Percentiles rank a stretch among this genome's conserved stretches.
phyloP scores from a whole-genome alignment of 2,888 invertebrate genomes.

The Ametastegia equiseti region DNA sequence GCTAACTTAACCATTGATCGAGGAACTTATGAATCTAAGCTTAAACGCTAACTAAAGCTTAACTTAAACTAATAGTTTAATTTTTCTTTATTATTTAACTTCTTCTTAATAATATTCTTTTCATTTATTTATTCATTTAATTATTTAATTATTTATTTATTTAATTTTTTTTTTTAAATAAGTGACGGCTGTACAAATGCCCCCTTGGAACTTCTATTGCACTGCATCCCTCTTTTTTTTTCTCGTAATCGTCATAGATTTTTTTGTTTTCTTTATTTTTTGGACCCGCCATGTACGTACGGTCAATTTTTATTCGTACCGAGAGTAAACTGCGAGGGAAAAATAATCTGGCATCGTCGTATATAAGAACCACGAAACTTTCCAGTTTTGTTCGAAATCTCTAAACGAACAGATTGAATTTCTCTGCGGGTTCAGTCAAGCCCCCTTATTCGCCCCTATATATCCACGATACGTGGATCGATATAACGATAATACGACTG shows the following conservation, averaged over 20 bases:
- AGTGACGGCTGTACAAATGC: constrained; percentile 68
- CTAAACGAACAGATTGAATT: constrained; percentile 37
- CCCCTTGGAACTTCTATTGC: constrained; percentile 49
- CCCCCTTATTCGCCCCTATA: neutral
- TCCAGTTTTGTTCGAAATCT: constrained; percentile 17
- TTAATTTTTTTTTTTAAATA: constrained; percentile 45
- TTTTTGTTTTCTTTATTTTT: neutral
- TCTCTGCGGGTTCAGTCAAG: constrained; percentile 38
- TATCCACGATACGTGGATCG: constrained; percentile 16
- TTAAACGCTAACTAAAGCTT: constrained; percentile 66
- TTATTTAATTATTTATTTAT: neutral
- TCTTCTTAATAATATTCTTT: neutral
- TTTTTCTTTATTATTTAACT: neutral
- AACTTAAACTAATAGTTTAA: constrained; percentile 64
- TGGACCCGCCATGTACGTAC: too few relatives aligned
- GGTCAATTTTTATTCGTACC: constrained; percentile 11
- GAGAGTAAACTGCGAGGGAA: constrained; percentile 27
- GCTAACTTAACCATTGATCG: constrained; percentile 58
- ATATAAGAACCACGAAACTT: neutral
- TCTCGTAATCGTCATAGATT: neutral
- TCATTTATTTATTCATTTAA: neutral
- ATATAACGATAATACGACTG: constrained; percentile 33
- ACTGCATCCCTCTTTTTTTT: constrained; percentile 35
- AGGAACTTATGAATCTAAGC: constrained; percentile 61
- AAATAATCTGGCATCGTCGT: constrained; percentile 18